Evolutionary conservation across 2,888 invertebrate genomes (phyloP).

Genomic region (Apotomis capreana): DNA sequence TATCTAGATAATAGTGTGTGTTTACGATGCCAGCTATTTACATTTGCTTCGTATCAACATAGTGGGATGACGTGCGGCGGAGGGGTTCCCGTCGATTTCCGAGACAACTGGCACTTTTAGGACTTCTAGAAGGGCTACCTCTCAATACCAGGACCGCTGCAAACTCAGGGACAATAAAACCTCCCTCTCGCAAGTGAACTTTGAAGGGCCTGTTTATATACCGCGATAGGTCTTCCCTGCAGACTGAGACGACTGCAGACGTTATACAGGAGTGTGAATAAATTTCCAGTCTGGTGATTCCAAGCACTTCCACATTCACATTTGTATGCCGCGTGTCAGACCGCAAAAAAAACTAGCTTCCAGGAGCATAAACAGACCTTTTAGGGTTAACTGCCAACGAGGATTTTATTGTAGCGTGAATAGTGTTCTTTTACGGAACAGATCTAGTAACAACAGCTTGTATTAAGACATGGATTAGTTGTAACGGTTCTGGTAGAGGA

Average conservation of each 20-base stretch:
- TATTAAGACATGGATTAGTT: neutral
- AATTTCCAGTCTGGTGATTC: neutral
- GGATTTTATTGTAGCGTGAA: no score
- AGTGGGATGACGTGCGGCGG: slow-evolving; percentile 27
- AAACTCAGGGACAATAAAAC: neutral
- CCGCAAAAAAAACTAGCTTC: no score
- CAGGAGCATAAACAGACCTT: no score
- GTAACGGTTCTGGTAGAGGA: neutral
- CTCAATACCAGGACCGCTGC: neutral
- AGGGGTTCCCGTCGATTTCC: neutral
- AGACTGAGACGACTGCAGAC: no score
- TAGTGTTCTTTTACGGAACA: no score
- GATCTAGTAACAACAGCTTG: no score
- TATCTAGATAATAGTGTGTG: neutral
- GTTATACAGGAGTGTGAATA: neutral
- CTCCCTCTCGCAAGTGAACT: neutral
- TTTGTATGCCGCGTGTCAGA: no score
- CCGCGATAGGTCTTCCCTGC: neutral
- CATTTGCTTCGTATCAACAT: slow-evolving; percentile 8
- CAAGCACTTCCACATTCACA: neutral
- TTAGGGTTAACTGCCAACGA: no score
- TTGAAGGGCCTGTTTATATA: neutral
- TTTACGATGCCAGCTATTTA: slow-evolving; percentile 22
- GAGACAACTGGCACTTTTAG: neutral
- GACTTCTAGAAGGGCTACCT: neutral